Base-by-base conservation (phyloP, 2,888 invertebrate species). In the Tinea semifulvella region DNA sequence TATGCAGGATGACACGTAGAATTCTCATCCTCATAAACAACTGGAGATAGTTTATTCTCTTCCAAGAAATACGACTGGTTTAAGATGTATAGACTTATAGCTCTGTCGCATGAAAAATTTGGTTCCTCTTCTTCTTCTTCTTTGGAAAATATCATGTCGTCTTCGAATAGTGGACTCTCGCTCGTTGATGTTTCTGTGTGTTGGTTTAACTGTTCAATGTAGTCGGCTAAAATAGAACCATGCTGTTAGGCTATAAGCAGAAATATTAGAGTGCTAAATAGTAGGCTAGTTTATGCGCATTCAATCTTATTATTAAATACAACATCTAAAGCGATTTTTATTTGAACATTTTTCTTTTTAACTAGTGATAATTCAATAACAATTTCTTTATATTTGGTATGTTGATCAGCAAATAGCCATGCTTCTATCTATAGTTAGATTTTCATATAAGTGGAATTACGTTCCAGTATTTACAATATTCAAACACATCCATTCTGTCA, bases 21-120 rank as follows among this genome's bases (percentile, higher is more conserved):
- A 1, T 57, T 53, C 25, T 61, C 55, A 18, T 74, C 70, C 47
- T 67, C 65, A 7, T 55, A 54, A 0, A 73, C 63, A 0, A 69
- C 61, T 3, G 66, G 69, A 0, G 60, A 55, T n/a, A 64, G 54
- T 2, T 68, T 70, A 50, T 61, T 61, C 0, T 61, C 58, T 27
- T 68, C 61, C 47, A 81, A 65, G 51, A 84, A 83, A 47, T 80
- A 69, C 1, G 75, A 70, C 51, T 88, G 86, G 52, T 90, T 85
- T 50, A 90, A 64, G 42, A 88, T 85, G 61, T 88, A 93, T 2
- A 93, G 71, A 25, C 84, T 85, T 47, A 88, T 85, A 49, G 85
- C 82, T 60, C 88, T 87, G 63, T 93, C 93, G 64, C 93, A 93
- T 1, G 91, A 85, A 53, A 84, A 83, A 11, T 61, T 72, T 40